Evolutionary conservation across 2,797 vertebrate species (phyloP).

Genomic region (Cheirogaleus major): DNA sequence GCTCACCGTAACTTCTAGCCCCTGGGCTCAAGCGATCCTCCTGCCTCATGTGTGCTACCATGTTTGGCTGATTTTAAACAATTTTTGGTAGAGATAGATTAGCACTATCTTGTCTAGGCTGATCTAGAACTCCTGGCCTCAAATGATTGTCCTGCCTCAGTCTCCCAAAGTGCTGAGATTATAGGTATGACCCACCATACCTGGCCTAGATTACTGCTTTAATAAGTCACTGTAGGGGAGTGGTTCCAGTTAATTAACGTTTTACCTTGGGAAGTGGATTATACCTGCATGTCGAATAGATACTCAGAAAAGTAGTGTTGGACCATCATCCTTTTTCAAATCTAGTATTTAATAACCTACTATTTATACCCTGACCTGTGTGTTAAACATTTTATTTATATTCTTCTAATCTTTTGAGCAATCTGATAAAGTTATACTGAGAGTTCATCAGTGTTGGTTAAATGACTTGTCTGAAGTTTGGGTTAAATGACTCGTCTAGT

Average conservation of each 20-base stretch:
- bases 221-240: neutral
- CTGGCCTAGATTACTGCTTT: neutral
- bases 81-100: too few relatives aligned
- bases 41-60: too few relatives aligned
- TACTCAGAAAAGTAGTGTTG: neutral
- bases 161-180: too few relatives aligned
- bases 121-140: too few relatives aligned
- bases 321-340: neutral
- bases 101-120: too few relatives aligned
- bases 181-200: too few relatives aligned
- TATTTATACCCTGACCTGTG: neutral
- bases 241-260: neutral
- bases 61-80: too few relatives aligned
- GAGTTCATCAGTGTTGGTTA: neutral
- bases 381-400: neutral
- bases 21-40: too few relatives aligned
- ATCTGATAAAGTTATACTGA: neutral
- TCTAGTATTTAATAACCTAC: neutral
- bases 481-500: too few relatives aligned
- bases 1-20: too few relatives aligned
- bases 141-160: too few relatives aligned
- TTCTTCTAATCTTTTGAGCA: neutral
- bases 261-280: slow-evolving; percentile 27
- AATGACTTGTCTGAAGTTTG: neutral
- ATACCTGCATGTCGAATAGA: neutral